phyloP scores from a whole-genome alignment of 2,888 invertebrate species.

The Petrophora chlorosata region DNA sequence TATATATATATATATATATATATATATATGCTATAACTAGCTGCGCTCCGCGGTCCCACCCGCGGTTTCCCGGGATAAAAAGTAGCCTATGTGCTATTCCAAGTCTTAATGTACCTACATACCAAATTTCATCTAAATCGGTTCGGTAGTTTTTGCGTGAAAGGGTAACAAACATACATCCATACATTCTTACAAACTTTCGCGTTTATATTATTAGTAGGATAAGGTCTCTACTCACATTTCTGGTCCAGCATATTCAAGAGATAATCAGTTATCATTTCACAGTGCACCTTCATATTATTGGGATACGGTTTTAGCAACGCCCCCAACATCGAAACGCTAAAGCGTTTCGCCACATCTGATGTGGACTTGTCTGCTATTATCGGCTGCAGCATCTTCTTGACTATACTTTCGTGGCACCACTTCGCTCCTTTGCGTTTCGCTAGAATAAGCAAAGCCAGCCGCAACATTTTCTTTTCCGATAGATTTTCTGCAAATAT shows the following conservation, averaged over 20 bases:
- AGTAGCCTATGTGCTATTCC: no score
- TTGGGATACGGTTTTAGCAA: slow-evolving; percentile 70
- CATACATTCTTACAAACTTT: no score
- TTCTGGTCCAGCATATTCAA: slow-evolving; percentile 55
- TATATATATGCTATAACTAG: no score
- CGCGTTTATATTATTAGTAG: no score
- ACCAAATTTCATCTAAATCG: no score
- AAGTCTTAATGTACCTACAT: no score
- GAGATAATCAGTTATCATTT: slow-evolving; percentile 64
- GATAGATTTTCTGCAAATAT: slow-evolving; percentile 55
- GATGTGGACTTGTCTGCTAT: slow-evolving; percentile 54
- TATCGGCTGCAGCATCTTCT: slow-evolving; percentile 62
- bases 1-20: no score
- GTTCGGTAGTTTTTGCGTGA: no score
- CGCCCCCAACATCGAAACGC: slow-evolving; percentile 65
- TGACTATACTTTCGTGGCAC: slow-evolving; percentile 70
- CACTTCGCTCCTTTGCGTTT: slow-evolving; percentile 73
- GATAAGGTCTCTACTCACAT: slow-evolving; percentile 54
- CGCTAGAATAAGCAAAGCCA: slow-evolving; percentile 65
- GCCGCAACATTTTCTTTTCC: slow-evolving; percentile 63
- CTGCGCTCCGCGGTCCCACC: no score
- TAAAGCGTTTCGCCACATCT: slow-evolving; percentile 56
- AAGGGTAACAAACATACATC: no score
- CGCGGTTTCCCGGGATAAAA: no score
- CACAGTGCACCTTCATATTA: slow-evolving; percentile 71